A percentile compares a stretch with the other conserved stretches of the same genome.
These are phyloP conservation scores for Callipepla squamata DNA, from an alignment of 2,113 vertebrate species.

Conservation along the genomic window DNA sequence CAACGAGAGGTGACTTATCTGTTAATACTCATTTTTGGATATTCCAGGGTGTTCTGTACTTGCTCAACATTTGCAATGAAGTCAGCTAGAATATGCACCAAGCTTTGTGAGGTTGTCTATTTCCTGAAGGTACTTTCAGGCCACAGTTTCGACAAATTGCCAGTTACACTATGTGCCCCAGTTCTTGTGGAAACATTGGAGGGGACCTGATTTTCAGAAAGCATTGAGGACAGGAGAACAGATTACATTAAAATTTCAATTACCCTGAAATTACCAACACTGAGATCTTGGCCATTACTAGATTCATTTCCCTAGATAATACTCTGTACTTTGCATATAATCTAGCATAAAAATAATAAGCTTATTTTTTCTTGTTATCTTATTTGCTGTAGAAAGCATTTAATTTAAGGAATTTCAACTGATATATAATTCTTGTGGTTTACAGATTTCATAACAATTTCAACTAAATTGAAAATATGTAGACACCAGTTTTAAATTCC, in stretches of 20 bases:
- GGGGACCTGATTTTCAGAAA: constrained; percentile 57
- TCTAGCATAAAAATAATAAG: background rate
- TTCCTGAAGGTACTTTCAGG: constrained; percentile 44
- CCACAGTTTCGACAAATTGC: background rate
- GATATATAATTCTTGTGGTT: background rate
- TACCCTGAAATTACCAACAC: background rate
- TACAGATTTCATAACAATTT: background rate
- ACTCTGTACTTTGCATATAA: background rate
- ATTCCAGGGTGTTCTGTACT: background rate
- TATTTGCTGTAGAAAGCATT: background rate
- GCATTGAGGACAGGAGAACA: constrained; percentile 8
- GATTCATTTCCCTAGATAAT: background rate
- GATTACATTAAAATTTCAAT: background rate
- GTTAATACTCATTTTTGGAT: background rate
- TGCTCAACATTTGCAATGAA: background rate
- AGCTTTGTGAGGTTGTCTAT: background rate
- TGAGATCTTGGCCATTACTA: background rate
- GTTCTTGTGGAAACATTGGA: constrained; percentile 19
- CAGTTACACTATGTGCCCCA: constrained; percentile 21
- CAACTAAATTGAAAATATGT: background rate
- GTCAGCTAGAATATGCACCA: background rate
- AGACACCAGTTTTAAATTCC: background rate
- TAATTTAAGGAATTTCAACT: background rate
- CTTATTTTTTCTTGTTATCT: background rate
- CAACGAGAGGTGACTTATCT: background rate